phyloP scores from a whole-genome alignment of 2,797 vertebrate genomes.

The Darevskia mixta region DNA sequence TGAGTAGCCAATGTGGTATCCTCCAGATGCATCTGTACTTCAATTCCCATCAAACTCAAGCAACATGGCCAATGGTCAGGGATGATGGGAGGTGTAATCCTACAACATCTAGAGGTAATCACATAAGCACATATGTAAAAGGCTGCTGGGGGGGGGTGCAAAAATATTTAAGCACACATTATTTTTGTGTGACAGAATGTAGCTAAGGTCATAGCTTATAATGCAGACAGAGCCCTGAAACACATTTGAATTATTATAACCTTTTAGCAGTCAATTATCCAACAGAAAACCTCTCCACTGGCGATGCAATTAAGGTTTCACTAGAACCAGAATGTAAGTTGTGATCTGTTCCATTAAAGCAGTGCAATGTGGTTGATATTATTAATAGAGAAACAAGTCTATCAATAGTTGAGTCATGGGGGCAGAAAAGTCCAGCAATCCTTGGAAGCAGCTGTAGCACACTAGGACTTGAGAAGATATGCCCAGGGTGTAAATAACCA shows the following conservation, averaged over 20 bases:
- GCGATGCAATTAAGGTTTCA: constrained; percentile 27
- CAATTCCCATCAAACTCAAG: background rate
- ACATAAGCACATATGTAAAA: background rate
- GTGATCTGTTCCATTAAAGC: constrained; percentile 5
- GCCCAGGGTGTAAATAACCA: too few relatives aligned
- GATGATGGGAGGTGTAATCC: too few relatives aligned
- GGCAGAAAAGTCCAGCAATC: background rate
- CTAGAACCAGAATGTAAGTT: constrained; percentile 23
- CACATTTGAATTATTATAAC: constrained; percentile 22
- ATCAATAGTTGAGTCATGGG: background rate
- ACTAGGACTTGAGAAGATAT: too few relatives aligned
- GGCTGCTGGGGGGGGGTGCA: background rate
- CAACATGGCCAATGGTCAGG: background rate
- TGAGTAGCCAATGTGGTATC: background rate
- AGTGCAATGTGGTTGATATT: background rate
- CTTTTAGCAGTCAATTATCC: constrained; percentile 28
- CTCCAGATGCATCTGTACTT: background rate
- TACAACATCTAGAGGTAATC: too few relatives aligned
- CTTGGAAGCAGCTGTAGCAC: background rate
- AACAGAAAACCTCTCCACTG: constrained; percentile 14
- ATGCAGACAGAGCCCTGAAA: constrained; percentile 4
- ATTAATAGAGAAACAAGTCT: background rate
- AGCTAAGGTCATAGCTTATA: background rate
- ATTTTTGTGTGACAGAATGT: constrained; percentile 26
- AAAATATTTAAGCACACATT: background rate